These are phyloP conservation scores for Danio tinwini DNA, from an alignment of 2,797 vertebrate genomes.

Conservation along the genomic window DNA sequence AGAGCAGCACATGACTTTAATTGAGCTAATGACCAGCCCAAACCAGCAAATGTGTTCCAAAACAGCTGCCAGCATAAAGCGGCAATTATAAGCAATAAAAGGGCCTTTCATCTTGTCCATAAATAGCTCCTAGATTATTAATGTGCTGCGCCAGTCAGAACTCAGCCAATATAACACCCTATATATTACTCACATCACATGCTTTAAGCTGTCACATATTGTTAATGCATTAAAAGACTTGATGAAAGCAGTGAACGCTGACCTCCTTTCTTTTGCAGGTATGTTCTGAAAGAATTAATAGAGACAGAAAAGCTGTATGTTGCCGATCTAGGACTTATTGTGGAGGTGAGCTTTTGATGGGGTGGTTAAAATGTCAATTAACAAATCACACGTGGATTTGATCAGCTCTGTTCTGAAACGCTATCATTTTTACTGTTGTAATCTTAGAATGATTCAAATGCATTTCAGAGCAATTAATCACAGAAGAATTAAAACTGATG, in stretches of 20 bases:
- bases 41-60: background rate
- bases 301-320: slow-evolving; percentile 95
- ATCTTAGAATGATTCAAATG: slow-evolving; percentile 20
- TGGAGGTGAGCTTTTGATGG: slow-evolving; percentile 80
- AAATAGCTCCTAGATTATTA: slow-evolving; percentile 29
- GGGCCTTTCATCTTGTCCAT: background rate
- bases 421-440: slow-evolving; percentile 28
- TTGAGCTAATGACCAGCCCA: background rate
- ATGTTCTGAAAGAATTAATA: slow-evolving; percentile 89
- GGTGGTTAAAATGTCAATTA: slow-evolving; percentile 26
- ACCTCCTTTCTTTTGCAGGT: slow-evolving; percentile 74
- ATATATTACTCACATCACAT: background rate
- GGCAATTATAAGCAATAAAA: background rate
- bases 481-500: slow-evolving; percentile 28
- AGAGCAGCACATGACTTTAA: too few relatives aligned
- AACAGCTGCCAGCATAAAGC: background rate
- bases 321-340: slow-evolving; percentile 88
- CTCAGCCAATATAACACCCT: slow-evolving; percentile 24
- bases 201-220: slow-evolving; percentile 11
- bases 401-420: slow-evolving; percentile 26
- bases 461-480: slow-evolving; percentile 41
- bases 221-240: slow-evolving; percentile 3
- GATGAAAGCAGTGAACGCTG: background rate
- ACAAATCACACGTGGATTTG: slow-evolving; percentile 40
- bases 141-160: background rate